Evolutionary conservation across 2,113 vertebrate genomes (phyloP).

Genomic region (Chunga burmeisteri): DNA sequence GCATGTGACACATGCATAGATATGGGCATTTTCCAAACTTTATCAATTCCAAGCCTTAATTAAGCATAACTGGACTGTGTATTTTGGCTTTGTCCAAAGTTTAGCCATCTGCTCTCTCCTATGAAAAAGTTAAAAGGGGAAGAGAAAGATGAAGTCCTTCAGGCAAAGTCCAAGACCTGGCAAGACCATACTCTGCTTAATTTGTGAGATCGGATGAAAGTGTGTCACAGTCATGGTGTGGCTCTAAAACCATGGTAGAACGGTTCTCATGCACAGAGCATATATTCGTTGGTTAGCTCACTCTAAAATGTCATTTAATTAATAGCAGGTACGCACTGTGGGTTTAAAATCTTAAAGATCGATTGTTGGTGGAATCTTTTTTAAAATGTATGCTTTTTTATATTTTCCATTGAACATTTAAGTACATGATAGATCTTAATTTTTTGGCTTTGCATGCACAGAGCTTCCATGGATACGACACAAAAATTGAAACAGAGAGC

Average conservation of each 20-base stretch:
- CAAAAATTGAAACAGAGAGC: neutral
- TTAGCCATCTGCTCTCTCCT: neutral
- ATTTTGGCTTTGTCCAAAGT: neutral
- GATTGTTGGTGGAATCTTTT: neutral
- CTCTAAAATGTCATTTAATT: neutral
- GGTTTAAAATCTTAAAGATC: neutral
- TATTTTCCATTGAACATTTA: neutral
- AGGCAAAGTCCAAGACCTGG: neutral
- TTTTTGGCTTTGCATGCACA: neutral
- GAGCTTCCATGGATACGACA: neutral
- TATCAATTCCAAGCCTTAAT: neutral
- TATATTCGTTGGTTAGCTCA: neutral
- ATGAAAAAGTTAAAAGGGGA: neutral
- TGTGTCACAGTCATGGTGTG: neutral
- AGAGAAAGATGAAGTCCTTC: neutral
- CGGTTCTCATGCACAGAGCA: neutral
- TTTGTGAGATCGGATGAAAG: neutral
- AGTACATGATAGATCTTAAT: neutral
- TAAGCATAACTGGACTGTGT: neutral
- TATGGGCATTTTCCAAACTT: neutral
- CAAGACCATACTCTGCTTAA: neutral
- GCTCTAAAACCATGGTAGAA: neutral
- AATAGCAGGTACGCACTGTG: neutral
- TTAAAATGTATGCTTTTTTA: neutral
- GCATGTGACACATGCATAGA: accelerated